Conservation (phyloP, 2,888 invertebrate genomes). For the Proisotoma minuta region DNA sequence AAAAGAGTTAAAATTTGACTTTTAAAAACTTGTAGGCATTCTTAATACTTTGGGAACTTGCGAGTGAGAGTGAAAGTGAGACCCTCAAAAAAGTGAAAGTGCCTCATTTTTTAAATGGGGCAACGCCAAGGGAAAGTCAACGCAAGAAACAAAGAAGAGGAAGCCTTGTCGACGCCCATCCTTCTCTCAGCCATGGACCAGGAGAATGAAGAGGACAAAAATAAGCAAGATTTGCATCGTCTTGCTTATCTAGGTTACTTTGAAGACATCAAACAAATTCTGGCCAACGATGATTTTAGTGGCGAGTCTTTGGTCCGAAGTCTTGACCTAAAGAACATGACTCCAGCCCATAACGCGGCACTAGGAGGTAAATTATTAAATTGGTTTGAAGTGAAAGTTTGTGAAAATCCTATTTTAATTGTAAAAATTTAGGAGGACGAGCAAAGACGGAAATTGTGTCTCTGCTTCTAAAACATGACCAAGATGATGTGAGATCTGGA, state of each 20-base stretch:
- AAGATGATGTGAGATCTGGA: conserved; percentile 10
- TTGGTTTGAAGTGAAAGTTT: background rate
- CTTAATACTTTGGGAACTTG: background rate
- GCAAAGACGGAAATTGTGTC: conserved; percentile 24
- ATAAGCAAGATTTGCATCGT: conserved; percentile 25
- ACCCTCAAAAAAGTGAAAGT: background rate
- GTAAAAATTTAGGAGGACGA: conserved; percentile 17
- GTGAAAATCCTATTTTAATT: background rate
- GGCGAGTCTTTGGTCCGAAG: conserved; percentile 26
- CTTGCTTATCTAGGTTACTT: conserved; percentile 35
- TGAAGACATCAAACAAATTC: conserved; percentile 18
- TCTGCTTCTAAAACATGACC: conserved; percentile 22
- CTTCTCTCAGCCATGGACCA: conserved; percentile 23
- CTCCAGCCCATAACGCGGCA: conserved; percentile 35
- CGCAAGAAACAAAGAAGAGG: conserved; percentile 23
- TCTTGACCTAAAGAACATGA: conserved; percentile 25
- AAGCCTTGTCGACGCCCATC: conserved; percentile 18
- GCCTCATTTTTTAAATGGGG: conserved; percentile 26
- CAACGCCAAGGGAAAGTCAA: conserved; percentile 39
- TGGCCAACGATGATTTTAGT: background rate
- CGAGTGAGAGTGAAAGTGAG: background rate
- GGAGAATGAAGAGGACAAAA: conserved; percentile 7
- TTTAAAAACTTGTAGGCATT: no score
- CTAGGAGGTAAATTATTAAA: conserved; percentile 21
- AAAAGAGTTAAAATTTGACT: no score